Base-by-base conservation (phyloP, 2,797 vertebrate species). In the Sebastes cheni region DNA sequence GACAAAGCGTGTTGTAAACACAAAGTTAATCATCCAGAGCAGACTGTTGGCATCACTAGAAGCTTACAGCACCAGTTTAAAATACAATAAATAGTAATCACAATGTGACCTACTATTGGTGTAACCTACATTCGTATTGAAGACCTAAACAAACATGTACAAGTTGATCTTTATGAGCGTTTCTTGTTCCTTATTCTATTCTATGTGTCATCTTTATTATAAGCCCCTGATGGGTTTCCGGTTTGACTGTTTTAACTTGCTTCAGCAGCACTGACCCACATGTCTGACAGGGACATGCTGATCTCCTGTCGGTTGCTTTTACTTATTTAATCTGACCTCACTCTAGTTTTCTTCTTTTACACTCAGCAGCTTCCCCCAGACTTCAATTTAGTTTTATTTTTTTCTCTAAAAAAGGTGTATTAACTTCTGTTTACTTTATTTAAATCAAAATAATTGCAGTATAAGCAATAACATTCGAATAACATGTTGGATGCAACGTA, bases 181-280 rank as follows among this genome's bases (percentile, higher is more conserved):
- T 14, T 27, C 8, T 52, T 39, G 20, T 12, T 11, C 8, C 7
- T 54, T 4, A 14, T 11, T n/a, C 2, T 3, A 8, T n/a, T 23
- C 3, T 27, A 12, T 54, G 9, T 32, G 20, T 32, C 25, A 2
- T 66, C 3, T 11, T 52, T 42, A 32, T 39, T n/a, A 4, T 20
- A 3, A 16, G 1, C 1, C 18, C 3, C 12, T 13, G 56, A 22
- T 5, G 22, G 34, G 42, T 68, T 72, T 72, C 72, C 30, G 36
- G 58, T 73, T 16, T 16, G 74, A 14, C 10, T 3, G 52, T n/a
- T 50, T n/a, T 39, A 10, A 56, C 46, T 30, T 59, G 69, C 74
- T 13, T 61, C 67, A 77, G 74, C 85, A 72, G 78, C 79, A 22
- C n/a, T 83, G 86, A 89, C 83, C 89, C 71, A 84, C 87, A 86